phyloP scores from a whole-genome alignment of 2,888 invertebrate species.

The Cryptocephalus moraei region DNA sequence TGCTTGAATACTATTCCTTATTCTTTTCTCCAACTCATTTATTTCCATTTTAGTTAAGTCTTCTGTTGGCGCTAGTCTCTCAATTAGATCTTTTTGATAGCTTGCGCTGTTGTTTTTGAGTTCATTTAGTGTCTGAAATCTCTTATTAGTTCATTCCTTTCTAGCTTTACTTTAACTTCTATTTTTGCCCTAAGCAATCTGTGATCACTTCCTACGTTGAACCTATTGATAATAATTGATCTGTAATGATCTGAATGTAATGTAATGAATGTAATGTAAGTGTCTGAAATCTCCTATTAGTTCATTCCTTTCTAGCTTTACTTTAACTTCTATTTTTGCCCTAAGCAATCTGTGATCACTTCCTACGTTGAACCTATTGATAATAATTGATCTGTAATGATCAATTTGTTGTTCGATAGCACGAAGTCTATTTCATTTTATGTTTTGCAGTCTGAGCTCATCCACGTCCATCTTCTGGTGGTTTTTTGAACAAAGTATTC shows the following conservation, averaged over 20 bases:
- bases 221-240: neutral
- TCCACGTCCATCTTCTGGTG: too few species aligned
- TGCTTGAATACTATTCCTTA: too few species aligned
- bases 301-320: neutral
- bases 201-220: too few species aligned
- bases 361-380: too few species aligned
- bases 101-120: neutral
- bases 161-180: neutral
- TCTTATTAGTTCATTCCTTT: neutral
- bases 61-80: too few species aligned
- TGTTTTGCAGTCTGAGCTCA: too few species aligned
- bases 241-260: neutral
- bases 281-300: too few species aligned
- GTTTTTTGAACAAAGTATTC: slow-evolving; percentile 4
- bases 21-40: too few species aligned
- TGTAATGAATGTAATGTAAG: too few species aligned
- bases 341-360: too few species aligned
- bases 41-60: too few species aligned
- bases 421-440: neutral
- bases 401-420: neutral
- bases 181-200: neutral
- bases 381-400: neutral
- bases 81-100: neutral
- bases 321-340: neutral
- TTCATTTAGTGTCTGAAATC: neutral